phyloP scores from a whole-genome alignment of 2,797 vertebrate genomes.

The Takifugu ocellatus region DNA sequence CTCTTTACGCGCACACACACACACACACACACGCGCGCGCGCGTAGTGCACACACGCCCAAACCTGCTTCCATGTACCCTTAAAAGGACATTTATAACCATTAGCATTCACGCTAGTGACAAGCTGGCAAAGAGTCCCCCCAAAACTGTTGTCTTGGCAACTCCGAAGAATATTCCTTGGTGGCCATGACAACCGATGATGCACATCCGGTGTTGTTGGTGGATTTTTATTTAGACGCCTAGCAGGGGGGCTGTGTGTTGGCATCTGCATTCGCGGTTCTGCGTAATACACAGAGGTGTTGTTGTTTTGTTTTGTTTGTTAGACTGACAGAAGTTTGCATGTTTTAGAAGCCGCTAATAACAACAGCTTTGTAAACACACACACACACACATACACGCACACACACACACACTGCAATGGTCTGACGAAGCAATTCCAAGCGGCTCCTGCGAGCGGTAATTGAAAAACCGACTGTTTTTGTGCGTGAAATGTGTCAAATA shows the following conservation, averaged over 20 bases:
- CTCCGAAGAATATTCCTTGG: constrained; percentile 70
- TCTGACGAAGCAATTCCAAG: too few species aligned
- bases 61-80: neutral
- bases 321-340: neutral
- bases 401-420: too few species aligned
- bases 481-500: too few species aligned
- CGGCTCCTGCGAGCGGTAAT: too few species aligned
- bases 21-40: constrained; percentile 1
- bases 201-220: constrained; percentile 69
- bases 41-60: too few species aligned
- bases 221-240: constrained; percentile 73
- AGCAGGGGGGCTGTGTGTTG: constrained; percentile 48
- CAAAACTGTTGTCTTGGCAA: constrained; percentile 79
- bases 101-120: constrained; percentile 52
- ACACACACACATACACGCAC: too few species aligned
- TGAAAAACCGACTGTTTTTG: too few species aligned
- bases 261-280: constrained; percentile 27
- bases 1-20: neutral
- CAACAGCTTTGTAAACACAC: neutral
- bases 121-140: constrained; percentile 68
- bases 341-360: neutral
- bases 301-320: neutral
- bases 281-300: neutral
- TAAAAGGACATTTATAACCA: constrained; percentile 36
- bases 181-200: constrained; percentile 80